Percentiles rank a stretch among this genome's conserved stretches.
These are phyloP conservation scores for Gambelia wislizenii DNA, from an alignment of 2,797 vertebrate genomes.

Conservation along the genomic window DNA sequence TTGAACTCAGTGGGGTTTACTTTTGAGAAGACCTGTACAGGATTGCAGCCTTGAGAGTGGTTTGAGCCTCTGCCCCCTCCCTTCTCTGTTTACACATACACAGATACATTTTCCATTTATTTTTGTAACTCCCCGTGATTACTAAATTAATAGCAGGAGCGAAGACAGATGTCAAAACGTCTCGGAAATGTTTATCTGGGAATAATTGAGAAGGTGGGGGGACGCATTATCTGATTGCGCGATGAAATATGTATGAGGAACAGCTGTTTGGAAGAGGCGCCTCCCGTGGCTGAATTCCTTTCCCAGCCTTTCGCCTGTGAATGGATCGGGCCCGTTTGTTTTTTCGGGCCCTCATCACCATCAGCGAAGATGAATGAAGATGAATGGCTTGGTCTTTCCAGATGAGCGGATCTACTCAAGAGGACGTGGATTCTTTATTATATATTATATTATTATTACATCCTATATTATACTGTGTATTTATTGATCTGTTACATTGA, in stretches of 20 bases:
- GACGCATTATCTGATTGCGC: slow-evolving; percentile 88
- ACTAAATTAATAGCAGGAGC: slow-evolving; percentile 87
- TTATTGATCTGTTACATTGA: no score
- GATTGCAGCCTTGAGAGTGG: not conserved
- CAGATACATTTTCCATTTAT: slow-evolving; percentile 44
- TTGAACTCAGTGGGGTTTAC: not conserved
- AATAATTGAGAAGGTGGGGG: slow-evolving; percentile 87
- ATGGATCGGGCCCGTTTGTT: not conserved
- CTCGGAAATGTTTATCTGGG: slow-evolving; percentile 92
- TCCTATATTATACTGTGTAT: no score
- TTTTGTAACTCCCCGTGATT: slow-evolving; percentile 80
- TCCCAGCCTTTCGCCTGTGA: slow-evolving; percentile 64
- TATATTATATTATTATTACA: no score
- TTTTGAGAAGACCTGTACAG: not conserved
- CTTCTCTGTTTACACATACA: slow-evolving; percentile 48
- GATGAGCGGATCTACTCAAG: no score
- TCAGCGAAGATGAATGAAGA: no score
- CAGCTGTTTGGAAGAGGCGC: slow-evolving; percentile 89
- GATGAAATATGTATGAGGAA: slow-evolving; percentile 97
- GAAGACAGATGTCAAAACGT: slow-evolving; percentile 94
- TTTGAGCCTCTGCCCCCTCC: not conserved
- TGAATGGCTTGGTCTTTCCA: not conserved
- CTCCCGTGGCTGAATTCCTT: slow-evolving; percentile 79
- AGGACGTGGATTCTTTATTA: no score
- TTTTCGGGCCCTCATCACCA: slow-evolving; percentile 42